Evolutionary conservation across 1,140 invertebrate species (phyloP), one percentile per base, ranked within the genome.

Genomic region (Drosophila mojavensis): DNA sequence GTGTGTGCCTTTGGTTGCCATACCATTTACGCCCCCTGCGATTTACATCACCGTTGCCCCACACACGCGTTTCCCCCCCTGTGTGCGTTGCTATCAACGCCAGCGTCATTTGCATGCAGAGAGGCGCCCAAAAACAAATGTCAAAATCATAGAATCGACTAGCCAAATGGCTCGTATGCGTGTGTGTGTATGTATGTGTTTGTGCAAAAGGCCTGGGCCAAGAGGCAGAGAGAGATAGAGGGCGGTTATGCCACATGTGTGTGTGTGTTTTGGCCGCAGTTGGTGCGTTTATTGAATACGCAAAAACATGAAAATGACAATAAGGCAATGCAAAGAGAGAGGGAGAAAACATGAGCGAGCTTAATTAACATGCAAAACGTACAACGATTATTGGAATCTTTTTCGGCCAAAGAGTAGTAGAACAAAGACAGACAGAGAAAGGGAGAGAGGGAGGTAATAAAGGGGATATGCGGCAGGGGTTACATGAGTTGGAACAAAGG

Each of bases 291-390:
- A 86, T 88, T 88, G 82, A 86, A 86, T 86, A 88, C 83, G 79
- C 83, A 86, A 86, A 75, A 88, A 81, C 82, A 79, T 88, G 82
- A 74, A 71, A 71, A 79, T 75, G 71, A 86, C 79, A 68, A 85
- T 84, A 85, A 80, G 75, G 75, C 70, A 70, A 56, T 55, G 58
- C 70, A 55, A 62, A 79, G 65, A 65, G 43, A 56, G 20, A 54
- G 30, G 28, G 28, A 28, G 30, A 24, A 28, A 15, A 67, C 20
- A 61, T 53, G 63, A 79, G 15, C 62, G 71, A 58, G 61, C 79
- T 82, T 86, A 86, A 86, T 86, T 86, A 86, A 86, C 82, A 86
- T 86, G 79, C 82, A 83, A 77, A 88, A 88, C 82, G 88, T 77
- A 77, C 71, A 88, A 62, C 65, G 75, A 85, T 79, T 86, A 86